Evolutionary conservation across 1,140 invertebrate species (phyloP).

Genomic region (Danaus melanippus): DNA sequence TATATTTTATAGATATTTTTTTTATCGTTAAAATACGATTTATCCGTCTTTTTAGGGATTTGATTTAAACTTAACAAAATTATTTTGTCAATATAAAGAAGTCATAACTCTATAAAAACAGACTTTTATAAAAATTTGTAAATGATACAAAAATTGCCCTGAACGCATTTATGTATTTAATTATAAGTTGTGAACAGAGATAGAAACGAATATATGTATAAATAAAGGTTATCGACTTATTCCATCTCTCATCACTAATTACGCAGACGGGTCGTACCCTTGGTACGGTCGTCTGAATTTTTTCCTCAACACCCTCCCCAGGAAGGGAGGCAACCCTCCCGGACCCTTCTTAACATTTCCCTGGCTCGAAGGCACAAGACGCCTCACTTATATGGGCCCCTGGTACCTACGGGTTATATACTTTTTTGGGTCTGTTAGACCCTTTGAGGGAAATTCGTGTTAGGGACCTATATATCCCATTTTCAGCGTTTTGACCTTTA

Average conservation of each 20-base stretch:
- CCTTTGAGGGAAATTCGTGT: slow-evolving; percentile 54
- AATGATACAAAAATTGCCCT: no score
- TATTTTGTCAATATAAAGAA: no score
- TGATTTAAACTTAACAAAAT: no score
- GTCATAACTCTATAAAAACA: no score
- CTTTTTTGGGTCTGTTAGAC: slow-evolving; percentile 66
- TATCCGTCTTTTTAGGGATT: no score
- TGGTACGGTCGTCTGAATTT: slow-evolving; percentile 66
- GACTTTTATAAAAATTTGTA: no score
- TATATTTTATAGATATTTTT: slow-evolving; percentile 17
- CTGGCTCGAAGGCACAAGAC: slow-evolving; percentile 64
- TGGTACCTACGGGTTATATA: slow-evolving; percentile 65
- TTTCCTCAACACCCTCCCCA: slow-evolving; percentile 56
- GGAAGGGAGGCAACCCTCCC: slow-evolving; percentile 48
- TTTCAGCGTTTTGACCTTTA: slow-evolving; percentile 57
- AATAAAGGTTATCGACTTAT: slow-evolving; percentile 21
- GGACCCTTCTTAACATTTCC: slow-evolving; percentile 68
- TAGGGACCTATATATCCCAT: slow-evolving; percentile 59
- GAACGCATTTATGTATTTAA: no score
- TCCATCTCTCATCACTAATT: slow-evolving; percentile 63
- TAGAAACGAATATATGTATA: slow-evolving; percentile 2
- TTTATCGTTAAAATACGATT: background rate
- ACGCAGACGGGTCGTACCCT: slow-evolving; percentile 63
- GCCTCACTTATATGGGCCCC: slow-evolving; percentile 60
- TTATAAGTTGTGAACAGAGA: background rate